Evolutionary conservation across 2,888 invertebrate species (phyloP).

Genomic region (Megastigmus dorsalis): DNA sequence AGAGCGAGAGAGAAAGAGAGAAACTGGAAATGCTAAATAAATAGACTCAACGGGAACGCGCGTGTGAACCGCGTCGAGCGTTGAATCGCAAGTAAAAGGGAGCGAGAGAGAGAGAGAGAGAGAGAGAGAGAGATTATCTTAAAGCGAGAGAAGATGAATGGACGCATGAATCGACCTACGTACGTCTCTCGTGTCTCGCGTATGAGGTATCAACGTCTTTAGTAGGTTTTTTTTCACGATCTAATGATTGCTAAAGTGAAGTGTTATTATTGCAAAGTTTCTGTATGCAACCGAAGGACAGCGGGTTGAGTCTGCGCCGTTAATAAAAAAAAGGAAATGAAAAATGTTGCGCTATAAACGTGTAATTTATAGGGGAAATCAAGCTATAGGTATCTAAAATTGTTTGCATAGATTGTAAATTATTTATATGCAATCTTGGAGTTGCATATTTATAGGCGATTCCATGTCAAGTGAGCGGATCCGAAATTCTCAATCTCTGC

Average conservation of each 20-base stretch:
- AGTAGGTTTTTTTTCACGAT: slow-evolving; percentile 32
- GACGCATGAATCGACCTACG: slow-evolving; percentile 26
- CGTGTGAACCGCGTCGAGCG: slow-evolving; percentile 10
- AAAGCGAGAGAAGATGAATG: slow-evolving; percentile 26
- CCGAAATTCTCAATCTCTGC: too few species aligned
- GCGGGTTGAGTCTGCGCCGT: slow-evolving; percentile 4
- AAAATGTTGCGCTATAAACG: slow-evolving; percentile 15
- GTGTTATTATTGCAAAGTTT: slow-evolving; percentile 30
- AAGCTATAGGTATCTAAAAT: slow-evolving; percentile 25
- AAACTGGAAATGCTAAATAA: slow-evolving; percentile 49
- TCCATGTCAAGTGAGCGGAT: too few species aligned
- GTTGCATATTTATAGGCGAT: too few species aligned
- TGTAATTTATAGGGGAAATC: slow-evolving; percentile 21
- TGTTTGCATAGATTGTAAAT: slow-evolving; percentile 2
- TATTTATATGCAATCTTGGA: slow-evolving; percentile 32
- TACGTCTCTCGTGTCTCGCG: neutral
- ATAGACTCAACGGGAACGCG: slow-evolving; percentile 28
- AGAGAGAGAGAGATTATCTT: neutral
- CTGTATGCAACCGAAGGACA: slow-evolving; percentile 4
- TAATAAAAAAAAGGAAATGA: slow-evolving; percentile 23
- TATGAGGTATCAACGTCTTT: slow-evolving; percentile 10
- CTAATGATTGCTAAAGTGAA: slow-evolving; percentile 9
- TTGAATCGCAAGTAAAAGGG: slow-evolving; percentile 15
- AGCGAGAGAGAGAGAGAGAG: neutral
- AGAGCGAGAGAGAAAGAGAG: slow-evolving; percentile 14